A percentile compares a stretch with the other conserved stretches of the same genome.
Conservation (phyloP, 1,140 invertebrate species). For the Drosophila sechellia region DNA sequence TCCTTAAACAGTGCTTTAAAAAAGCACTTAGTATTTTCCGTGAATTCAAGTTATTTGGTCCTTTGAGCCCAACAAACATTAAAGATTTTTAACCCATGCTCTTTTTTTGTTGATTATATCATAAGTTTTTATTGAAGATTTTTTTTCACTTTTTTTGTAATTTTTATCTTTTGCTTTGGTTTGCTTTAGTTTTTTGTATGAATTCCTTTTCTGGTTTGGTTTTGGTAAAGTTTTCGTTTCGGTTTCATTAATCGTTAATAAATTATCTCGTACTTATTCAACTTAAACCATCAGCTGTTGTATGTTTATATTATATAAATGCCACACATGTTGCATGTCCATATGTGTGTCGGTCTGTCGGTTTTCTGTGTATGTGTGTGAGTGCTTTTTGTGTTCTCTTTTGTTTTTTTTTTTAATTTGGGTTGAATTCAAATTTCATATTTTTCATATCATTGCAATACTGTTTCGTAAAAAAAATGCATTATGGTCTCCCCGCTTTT, state of each 20-base stretch:
- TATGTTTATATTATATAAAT: slow-evolving; percentile 71
- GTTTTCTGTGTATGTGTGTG: slow-evolving; percentile 34
- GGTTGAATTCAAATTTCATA: slow-evolving; percentile 20
- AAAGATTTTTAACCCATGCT: background rate
- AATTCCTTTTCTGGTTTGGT: slow-evolving; percentile 34
- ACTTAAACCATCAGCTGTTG: slow-evolving; percentile 70
- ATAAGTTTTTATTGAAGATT: slow-evolving; percentile 84
- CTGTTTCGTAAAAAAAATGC: slow-evolving; percentile 58
- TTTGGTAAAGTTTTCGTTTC: slow-evolving; percentile 45
- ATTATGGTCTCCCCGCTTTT: slow-evolving; percentile 25
- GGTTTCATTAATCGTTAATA: slow-evolving; percentile 69
- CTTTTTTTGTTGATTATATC: slow-evolving; percentile 84
- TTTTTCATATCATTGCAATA: slow-evolving; percentile 53
- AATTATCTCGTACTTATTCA: slow-evolving; percentile 78
- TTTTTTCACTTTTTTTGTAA: slow-evolving; percentile 65
- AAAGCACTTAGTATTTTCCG: background rate
- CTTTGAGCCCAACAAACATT: background rate
- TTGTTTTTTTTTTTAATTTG: slow-evolving; percentile 23
- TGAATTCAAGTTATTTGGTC: background rate
- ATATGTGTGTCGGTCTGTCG: slow-evolving; percentile 45
- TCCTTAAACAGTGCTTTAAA: too few species aligned
- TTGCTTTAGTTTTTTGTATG: slow-evolving; percentile 52
- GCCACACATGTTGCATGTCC: slow-evolving; percentile 60
- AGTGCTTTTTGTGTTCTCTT: slow-evolving; percentile 23
- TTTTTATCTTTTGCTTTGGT: slow-evolving; percentile 48